Base-by-base conservation (phyloP, 1,140 invertebrate species). In the Mamestra configurata region DNA sequence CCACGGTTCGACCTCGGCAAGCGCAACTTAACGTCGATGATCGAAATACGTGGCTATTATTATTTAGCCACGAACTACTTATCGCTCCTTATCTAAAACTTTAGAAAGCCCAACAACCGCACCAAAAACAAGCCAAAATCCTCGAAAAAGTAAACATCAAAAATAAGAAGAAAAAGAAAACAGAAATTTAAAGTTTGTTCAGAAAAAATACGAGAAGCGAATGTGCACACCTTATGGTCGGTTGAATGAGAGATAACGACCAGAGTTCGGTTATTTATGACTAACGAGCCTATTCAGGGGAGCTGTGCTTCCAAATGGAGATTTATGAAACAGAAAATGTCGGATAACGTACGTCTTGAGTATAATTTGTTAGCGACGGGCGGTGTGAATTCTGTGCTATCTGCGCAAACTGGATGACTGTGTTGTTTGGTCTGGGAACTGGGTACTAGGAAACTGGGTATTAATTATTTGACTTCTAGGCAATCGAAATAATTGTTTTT, bases 321-420 rank as follows among this genome's bases (percentile, higher is more conserved):
- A 92, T 92, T 92, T 91, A 92, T 92, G 89, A 89, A 90, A 89
- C 84, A 89, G 87, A 91, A 90, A 91, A 90, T 88, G 86, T 87
- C 82, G 85, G 84, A 84, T 82, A 85, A 87, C 88, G 86, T 91
- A 88, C 84, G 83, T 86, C 87, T 90, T 86, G 81, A 84, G 68
- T 75, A 82, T 88, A 88, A 89, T 91, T 90, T 88, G 86, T 90
- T 84, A 83, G 81, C 61, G 81, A 80, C 79, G 77, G 13, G n/a
- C 79, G 77, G 15, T 27, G 76, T 43, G 77, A 76, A 37, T 57
- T 57, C 71, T 55, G 20, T 55, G 70, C 8, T 57, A 37, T 37
- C 71, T 73, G 70, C n/a, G 37, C 4, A 49, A 49, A n/a, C 31
- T 57, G 18, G 5, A 35, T 24, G 71, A 68, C 37, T 24, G 20